Evolutionary conservation across 2,113 vertebrate species (phyloP).

Genomic region (Centropristis striata): DNA sequence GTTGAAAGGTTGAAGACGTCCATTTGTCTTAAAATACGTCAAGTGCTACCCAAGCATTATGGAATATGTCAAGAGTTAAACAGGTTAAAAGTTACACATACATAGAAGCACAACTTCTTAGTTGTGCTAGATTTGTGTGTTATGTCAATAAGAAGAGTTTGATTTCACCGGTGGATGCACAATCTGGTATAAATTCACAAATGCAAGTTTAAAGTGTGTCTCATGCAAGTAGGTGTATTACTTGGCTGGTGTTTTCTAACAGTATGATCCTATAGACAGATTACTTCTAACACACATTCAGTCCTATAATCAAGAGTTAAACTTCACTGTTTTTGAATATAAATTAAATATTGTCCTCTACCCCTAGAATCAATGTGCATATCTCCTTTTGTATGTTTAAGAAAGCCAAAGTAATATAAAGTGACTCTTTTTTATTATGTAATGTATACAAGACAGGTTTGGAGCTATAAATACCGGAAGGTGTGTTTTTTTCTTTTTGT

Average conservation of each 20-base stretch:
- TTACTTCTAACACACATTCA: neutral
- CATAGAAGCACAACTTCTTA: neutral
- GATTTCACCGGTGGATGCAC: neutral
- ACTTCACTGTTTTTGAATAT: neutral
- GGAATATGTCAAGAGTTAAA: neutral
- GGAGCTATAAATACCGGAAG: neutral
- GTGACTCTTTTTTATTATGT: neutral
- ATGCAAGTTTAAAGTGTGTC: neutral
- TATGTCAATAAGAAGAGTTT: neutral
- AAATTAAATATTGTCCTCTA: neutral
- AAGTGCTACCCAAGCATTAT: neutral
- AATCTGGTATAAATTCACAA: neutral
- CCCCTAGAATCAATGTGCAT: neutral
- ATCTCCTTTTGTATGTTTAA: neutral
- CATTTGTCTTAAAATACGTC: conserved; percentile 47
- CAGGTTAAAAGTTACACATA: neutral
- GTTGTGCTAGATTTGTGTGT: neutral
- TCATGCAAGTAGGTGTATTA: neutral
- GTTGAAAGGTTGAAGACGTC: conserved; percentile 24
- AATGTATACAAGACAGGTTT: neutral
- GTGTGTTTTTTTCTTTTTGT: neutral
- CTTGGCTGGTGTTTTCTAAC: neutral
- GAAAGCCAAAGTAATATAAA: neutral
- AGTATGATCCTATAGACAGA: neutral
- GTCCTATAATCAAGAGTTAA: neutral